Evolutionary conservation across 2,797 vertebrate genomes (phyloP).

Genomic region (Spinus pinus): DNA sequence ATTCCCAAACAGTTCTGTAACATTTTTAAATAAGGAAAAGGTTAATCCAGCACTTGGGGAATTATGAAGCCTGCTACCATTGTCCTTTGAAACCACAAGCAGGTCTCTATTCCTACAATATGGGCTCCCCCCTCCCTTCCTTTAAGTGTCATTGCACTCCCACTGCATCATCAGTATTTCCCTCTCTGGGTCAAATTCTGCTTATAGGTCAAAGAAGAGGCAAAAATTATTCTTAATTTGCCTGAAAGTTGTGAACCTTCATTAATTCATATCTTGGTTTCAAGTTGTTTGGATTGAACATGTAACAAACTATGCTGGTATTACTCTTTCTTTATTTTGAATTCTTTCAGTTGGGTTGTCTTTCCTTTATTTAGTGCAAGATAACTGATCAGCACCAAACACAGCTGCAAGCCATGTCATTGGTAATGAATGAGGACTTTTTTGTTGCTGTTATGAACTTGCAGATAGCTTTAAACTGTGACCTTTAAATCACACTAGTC

Average conservation of each 20-base stretch:
- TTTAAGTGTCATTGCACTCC: neutral
- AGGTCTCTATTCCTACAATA: neutral
- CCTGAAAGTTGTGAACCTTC: neutral
- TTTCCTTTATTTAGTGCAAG: neutral
- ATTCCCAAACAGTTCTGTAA: neutral
- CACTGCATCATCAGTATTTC: neutral
- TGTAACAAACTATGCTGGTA: neutral
- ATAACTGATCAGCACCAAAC: neutral
- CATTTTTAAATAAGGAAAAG: neutral
- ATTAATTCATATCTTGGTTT: neutral
- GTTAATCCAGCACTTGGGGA: neutral
- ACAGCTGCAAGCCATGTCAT: neutral
- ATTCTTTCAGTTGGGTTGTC: neutral
- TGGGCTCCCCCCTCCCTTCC: fast-evolving
- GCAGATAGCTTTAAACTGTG: neutral
- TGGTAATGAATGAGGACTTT: neutral
- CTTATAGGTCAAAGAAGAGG: neutral
- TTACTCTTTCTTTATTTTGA: neutral
- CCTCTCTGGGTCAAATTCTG: neutral
- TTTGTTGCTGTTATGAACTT: neutral
- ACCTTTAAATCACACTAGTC: slow-evolving; percentile 8
- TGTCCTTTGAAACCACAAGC: neutral
- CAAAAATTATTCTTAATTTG: neutral
- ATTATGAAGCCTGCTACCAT: neutral
- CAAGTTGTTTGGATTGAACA: neutral